phyloP scores from a whole-genome alignment of 1,140 invertebrate genomes.

The Drosophila parabipectinata region DNA sequence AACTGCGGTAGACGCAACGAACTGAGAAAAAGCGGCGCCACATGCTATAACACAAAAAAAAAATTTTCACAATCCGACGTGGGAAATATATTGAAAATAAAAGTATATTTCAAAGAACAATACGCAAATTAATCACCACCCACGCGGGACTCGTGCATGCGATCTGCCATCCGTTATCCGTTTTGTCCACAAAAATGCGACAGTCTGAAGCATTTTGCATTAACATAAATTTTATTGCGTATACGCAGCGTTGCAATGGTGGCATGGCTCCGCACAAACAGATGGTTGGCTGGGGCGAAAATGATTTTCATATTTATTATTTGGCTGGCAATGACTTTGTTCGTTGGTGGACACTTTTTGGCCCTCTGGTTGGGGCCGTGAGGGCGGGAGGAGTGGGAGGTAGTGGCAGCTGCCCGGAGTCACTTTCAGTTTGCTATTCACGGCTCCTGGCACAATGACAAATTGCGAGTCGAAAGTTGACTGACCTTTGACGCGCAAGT shows the following conservation, averaged over 20 bases:
- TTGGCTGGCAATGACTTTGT: constrained; percentile 59
- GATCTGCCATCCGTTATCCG: constrained; percentile 47
- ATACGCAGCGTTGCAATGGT: constrained; percentile 65
- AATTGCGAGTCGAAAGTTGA: constrained; percentile 81
- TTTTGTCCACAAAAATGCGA: constrained; percentile 76
- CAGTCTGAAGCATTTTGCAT: constrained; percentile 65
- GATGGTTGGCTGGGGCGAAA: constrained; percentile 26
- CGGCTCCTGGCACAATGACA: constrained; percentile 75
- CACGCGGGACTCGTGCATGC: constrained; percentile 28
- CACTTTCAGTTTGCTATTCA: constrained; percentile 55
- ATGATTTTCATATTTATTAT: constrained; percentile 69
- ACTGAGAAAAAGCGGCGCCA: constrained; percentile 31
- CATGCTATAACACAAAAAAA: constrained; percentile 10
- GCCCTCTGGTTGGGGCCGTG: not conserved
- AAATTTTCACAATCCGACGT: not conserved
- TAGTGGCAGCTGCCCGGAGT: constrained; percentile 51
- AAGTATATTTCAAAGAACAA: constrained; percentile 67
- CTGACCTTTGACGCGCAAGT: constrained; percentile 69
- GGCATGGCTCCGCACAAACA: constrained; percentile 13
- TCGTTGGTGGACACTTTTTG: constrained; percentile 53
- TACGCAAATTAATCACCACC: constrained; percentile 77
- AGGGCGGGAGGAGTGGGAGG: not conserved
- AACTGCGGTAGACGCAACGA: constrained; percentile 1
- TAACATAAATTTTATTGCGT: constrained; percentile 77
- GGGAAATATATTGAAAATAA: constrained; percentile 2